Base-by-base conservation (phyloP, 2,797 vertebrate species). In the Brotula barbata region DNA sequence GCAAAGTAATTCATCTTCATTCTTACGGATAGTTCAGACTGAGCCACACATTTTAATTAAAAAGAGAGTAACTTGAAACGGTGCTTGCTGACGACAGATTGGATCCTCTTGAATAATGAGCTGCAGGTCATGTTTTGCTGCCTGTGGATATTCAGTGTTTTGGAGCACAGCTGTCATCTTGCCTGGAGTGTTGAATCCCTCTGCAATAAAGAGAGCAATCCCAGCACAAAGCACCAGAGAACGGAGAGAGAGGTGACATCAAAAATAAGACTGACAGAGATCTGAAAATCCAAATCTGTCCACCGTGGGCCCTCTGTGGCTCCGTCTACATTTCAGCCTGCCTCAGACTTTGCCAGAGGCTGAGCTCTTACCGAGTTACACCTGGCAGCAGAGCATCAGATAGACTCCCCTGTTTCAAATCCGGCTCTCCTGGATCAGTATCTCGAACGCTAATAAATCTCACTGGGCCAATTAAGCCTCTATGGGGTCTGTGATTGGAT, bases 1-100 rank as follows among this genome's bases (percentile, higher is more conserved):
- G 6, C 2, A 3, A n/a, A 16, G 37, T 1, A 16, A 40, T 16
- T n/a, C 15, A 16, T 4, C 4, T 28, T 8, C 8, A 4, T 8
- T 28, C 25, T 28, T 8, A 28, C 4, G 4, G 25, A 4, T 8
- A 28, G 25, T 28, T 4, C 4, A 4, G 25, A 8, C 46, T 31
- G 49, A 58, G 54, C 14, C 28, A 34, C 2, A 58, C 45, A 60
- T 78, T 81, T 83, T 80, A 71, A 78, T 80, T 67, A 77, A 49
- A 68, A 1, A 17, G 7, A 60, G 58, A 3, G 19, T 58, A 49
- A 53, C 43, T 17, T 5, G 0, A 7, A 41, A 36, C 40, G 54
- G 28, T 17, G 33, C 42, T 28, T 62, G 34, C 64, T 58, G 37
- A 68, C 51, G 51, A 72, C 71, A 68, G 49, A 8, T 13, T 23